These are phyloP conservation scores for Ceraclea dissimilis DNA, from an alignment of 2,888 invertebrate species.

Conservation along the genomic window DNA sequence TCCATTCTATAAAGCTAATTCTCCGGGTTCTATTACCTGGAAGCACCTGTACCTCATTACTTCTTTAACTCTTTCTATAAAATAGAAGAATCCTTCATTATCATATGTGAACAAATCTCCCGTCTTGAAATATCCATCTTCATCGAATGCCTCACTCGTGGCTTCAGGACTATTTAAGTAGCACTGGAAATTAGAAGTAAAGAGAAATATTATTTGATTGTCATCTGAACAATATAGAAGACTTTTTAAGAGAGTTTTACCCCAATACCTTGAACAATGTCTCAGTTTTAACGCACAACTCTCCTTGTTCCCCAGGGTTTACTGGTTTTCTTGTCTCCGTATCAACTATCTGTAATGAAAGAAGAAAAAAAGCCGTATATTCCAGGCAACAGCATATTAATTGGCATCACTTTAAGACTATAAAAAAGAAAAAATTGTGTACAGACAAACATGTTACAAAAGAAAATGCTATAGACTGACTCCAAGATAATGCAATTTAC, in stretches of 20 bases:
- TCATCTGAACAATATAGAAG: too few species aligned
- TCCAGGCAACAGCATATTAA: too few species aligned
- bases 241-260: too few species aligned
- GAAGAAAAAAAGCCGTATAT: too few species aligned
- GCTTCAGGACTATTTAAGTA: slow-evolving; percentile 30
- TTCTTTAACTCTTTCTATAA: slow-evolving; percentile 31
- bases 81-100: slow-evolving; percentile 29
- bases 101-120: slow-evolving; percentile 31
- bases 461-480: too few species aligned
- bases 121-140: slow-evolving; percentile 30
- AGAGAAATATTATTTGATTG: neutral
- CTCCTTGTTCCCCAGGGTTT: slow-evolving; percentile 44
- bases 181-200: slow-evolving; percentile 15
- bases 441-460: too few species aligned
- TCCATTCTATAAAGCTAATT: too few species aligned
- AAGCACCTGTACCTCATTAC: slow-evolving; percentile 30
- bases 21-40: too few species aligned
- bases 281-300: slow-evolving; percentile 37
- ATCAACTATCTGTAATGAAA: slow-evolving; percentile 40
- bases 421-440: too few species aligned
- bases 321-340: slow-evolving; percentile 40
- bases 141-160: slow-evolving; percentile 6
- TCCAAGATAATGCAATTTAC: too few species aligned
- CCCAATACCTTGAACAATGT: slow-evolving; percentile 4
- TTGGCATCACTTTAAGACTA: too few species aligned